Evolutionary conservation across 2,888 invertebrate genomes (phyloP).

Genomic region (Pyralis farinalis): DNA sequence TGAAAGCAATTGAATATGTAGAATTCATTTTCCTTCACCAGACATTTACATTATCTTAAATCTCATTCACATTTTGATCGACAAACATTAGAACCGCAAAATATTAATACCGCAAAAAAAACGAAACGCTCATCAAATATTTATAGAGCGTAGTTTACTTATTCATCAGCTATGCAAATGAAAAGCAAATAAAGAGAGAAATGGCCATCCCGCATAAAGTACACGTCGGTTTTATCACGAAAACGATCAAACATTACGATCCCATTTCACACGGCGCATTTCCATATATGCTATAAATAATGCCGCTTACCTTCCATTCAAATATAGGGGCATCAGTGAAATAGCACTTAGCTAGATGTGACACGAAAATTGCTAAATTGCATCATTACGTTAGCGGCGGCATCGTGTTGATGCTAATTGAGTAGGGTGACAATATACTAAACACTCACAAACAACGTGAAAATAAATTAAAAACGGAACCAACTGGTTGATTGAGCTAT

Average conservation of each 20-base stretch:
- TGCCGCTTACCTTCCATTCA: conserved; percentile 46
- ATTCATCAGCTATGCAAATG: conserved; percentile 62
- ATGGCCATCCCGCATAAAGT: conserved; percentile 45
- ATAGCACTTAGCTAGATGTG: conserved; percentile 24
- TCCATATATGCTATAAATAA: conserved; percentile 62
- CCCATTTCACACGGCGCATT: conserved; percentile 55
- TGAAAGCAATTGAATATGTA: no score
- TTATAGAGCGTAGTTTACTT: conserved; percentile 21
- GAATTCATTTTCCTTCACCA: no score
- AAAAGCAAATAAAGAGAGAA: conserved; percentile 60
- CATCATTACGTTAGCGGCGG: no score
- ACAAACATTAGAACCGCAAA: background rate
- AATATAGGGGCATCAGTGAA: conserved; percentile 31
- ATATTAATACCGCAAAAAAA: background rate
- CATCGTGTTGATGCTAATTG: background rate
- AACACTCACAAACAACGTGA: no score
- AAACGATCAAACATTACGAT: conserved; percentile 65
- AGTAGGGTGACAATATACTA: no score
- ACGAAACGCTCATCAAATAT: conserved; percentile 1
- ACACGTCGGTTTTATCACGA: conserved; percentile 51
- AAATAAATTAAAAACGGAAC: no score
- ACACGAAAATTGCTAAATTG: background rate
- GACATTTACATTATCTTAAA: no score
- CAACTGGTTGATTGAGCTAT: no score
- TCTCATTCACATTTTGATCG: no score